These are phyloP conservation scores for Grus americana DNA, from an alignment of 2,113 vertebrate species.

Conservation along the genomic window DNA sequence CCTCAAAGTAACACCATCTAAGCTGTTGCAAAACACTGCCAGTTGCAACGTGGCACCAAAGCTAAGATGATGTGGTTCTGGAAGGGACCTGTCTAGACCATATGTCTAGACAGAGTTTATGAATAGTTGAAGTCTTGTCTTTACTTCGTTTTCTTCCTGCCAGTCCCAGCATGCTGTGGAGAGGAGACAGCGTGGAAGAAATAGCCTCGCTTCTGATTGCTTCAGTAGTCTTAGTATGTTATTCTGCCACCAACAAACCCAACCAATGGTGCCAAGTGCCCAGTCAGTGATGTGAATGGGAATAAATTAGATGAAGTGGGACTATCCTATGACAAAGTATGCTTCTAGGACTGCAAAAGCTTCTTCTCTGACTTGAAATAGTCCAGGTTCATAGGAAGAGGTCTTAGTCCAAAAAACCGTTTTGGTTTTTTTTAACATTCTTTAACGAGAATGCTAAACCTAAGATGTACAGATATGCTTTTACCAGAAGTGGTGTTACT, in stretches of 20 bases:
- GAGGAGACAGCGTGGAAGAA: not conserved
- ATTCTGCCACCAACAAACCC: not conserved
- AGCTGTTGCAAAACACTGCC: not conserved
- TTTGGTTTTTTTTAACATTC: not conserved
- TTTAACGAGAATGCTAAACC: not conserved
- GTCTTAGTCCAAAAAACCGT: not conserved
- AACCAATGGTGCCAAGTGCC: not conserved
- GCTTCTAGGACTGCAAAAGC: not conserved
- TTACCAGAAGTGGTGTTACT: not conserved
- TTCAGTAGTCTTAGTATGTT: not conserved
- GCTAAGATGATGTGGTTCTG: not conserved
- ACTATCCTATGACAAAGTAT: not conserved
- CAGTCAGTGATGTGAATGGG: not conserved
- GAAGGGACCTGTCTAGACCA: constrained; percentile 24
- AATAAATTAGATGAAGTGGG: not conserved
- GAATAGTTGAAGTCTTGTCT: not conserved
- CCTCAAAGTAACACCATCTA: not conserved
- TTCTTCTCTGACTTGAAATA: not conserved
- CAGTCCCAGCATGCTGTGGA: not conserved
- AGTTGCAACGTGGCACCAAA: not conserved
- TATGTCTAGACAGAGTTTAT: constrained; percentile 27
- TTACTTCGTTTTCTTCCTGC: not conserved
- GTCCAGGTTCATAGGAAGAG: not conserved
- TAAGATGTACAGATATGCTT: not conserved
- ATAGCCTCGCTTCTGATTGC: not conserved